A percentile compares a stretch with the other conserved stretches of the same genome.
These are phyloP conservation scores for Pangasius djambal DNA, from an alignment of 2,797 vertebrate species.

Conservation along the genomic window DNA sequence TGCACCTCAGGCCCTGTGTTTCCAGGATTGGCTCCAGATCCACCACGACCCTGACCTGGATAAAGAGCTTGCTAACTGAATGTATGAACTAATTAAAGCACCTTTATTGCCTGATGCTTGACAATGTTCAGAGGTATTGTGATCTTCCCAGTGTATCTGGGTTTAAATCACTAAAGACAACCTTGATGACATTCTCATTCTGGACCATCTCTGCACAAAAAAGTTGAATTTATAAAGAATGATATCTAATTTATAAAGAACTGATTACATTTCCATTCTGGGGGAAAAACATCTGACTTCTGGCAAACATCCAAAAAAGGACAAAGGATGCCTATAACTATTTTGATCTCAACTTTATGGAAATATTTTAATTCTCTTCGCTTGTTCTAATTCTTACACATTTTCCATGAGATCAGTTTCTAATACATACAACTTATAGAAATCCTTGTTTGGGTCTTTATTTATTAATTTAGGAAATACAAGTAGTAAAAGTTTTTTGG, in stretches of 20 bases:
- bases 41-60: background rate
- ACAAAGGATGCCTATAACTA: background rate
- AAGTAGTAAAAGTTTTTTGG: background rate
- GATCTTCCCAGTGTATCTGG: background rate
- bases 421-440: background rate
- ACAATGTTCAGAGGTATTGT: background rate
- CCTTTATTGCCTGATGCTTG: background rate
- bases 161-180: background rate
- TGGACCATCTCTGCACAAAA: background rate
- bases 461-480: background rate
- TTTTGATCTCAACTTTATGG: background rate
- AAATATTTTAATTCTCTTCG: background rate
- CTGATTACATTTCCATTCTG: background rate
- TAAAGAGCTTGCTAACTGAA: background rate
- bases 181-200: background rate
- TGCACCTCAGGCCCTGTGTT: background rate
- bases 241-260: background rate
- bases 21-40: background rate
- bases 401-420: background rate
- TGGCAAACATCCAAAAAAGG: background rate
- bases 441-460: background rate
- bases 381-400: background rate
- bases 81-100: background rate
- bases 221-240: background rate
- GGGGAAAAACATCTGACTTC: background rate